Base-by-base conservation (phyloP, 2,113 vertebrate genomes). In the Jacana jacana region DNA sequence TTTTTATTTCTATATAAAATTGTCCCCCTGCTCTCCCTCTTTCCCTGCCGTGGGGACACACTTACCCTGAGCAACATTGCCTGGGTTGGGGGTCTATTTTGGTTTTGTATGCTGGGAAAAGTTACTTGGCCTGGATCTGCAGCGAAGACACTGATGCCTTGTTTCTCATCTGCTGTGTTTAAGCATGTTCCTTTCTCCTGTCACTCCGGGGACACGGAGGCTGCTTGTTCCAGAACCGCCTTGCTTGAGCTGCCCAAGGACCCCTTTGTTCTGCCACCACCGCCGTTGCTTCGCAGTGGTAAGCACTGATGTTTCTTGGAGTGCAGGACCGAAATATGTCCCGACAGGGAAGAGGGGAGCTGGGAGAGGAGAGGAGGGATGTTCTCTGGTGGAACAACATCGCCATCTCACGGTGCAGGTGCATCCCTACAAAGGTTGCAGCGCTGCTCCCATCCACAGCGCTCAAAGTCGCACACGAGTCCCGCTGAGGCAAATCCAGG, bases 391-490 rank as follows among this genome's bases (percentile, higher is more conserved):
- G 80, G 94, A 91, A 77, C 97, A 52, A 92, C 90, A 94, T 81
- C 93, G 97, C 97, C 97, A 97, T 81, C 97, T 92, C 57, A 66
- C 57, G 97, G 94, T 2, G 31, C 37, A 1, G 60, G 9, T 7
- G 28, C 55, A 44, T 17, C 79, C 55, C 66, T 91, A 65, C 93
- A 66, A 11, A 80, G 31, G 6, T 70, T 4, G 46, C 79, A 2
- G 17, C 0, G 13, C 39, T 42, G 60, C 24, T 91, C 65, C 42
- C 33, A 8, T 20, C 31, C n/a, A 11, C 24, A 4, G 14, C 3
- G 0, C 12, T 10, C 82, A 63, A 58, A 72, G 89, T 57, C 7
- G 9, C 1, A 6, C 1, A 0, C 4, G 22, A 31, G 14, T 7
- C 11, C 6, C 1, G 0, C 25, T 10, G 76, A 55, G 16, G 35